Evolutionary conservation across 2,888 invertebrate genomes (phyloP), one percentile per base, ranked within the genome.

Genomic region (Yponomeuta malinellus): DNA sequence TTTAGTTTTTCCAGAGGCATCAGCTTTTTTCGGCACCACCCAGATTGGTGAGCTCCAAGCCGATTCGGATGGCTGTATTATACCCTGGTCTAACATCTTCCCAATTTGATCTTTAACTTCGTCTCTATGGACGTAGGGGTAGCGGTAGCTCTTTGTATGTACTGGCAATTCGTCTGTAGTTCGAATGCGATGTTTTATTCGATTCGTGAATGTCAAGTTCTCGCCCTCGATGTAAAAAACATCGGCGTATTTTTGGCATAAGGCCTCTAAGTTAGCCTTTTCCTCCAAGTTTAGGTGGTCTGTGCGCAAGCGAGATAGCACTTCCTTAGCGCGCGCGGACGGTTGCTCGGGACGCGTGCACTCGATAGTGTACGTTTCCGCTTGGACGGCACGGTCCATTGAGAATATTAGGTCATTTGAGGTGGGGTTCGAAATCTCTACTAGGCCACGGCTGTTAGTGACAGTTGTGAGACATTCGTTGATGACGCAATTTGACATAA

Each of bases 201-300:
- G 71, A 66, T 72, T 74, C 3, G 76, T 75, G 48, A 73, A 74
- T 65, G 65, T 65, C 29, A 74, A 48, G 8, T 71, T 33, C 70
- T 74, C 74, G 6, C 72, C 73, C 15, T 74, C 74, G 0, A 74
- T 10, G 70, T 75, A 73, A 68, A 78, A 77, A 0, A 77, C 74
- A 31, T 77, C 77, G 0, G 74, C 71, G 64, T 78, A 78, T 2
- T 72, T 52, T 1, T 72, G 33, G 59, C 74, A 73, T 1, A 74
- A 48, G 15, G 71, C 10, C 37, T 72, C 70, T 71, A 78, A 72
- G 63, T 80, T 78, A 67, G 71, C 72, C 1, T 73, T 37, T 37
- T 37, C 37, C 5, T 37, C 37, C 37, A 1, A 1, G 37, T 37
- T 37, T 37, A 37, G 5, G 37, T 37, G 37, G 37, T 37, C 37